Base-by-base conservation (phyloP, 2,113 vertebrate species). In the Dipodomys spectabilis region DNA sequence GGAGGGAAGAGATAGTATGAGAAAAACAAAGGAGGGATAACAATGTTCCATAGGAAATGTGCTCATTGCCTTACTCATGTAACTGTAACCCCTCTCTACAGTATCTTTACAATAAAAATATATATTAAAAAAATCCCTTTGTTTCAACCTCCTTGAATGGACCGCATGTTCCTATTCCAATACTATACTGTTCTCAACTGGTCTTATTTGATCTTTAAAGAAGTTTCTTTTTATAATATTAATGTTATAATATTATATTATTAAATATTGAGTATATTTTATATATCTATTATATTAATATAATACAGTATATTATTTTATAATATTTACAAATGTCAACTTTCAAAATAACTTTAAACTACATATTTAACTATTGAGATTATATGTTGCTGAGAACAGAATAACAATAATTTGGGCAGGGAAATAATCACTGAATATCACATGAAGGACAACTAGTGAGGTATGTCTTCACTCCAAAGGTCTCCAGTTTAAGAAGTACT, bases 131-230 rank as follows among this genome's bases (percentile, higher is more conserved):
- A 57, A 67, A 12, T 73, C 2, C 8, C 16, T 25, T 25, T 20
- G 7, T 18, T 25, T 39, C 45, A 22, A 30, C 0, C n/a, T 35
- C 62, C 19, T 35, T 11, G 1, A 32, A 15, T 53, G 6, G 15
- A 28, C 15, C 9, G 3, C 0, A 2, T 11, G 16, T 75, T 67
- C 3, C n/a, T 7, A 57, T 2, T 49, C 0, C 19, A 5, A 35
- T 23, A 23, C n/a, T 44, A 22, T 7, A 2, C 32, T 44, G 32
- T 15, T 18, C 60, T 11, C 28, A 82, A 4, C 49, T 82, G 32
- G 22, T 3, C 23, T 53, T 28, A 53, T 20, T 57, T 22, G 22
- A 62, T 25, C 19, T 28, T 72, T 22, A 81, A 25, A 44, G 7
- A 28, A 60, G 16, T 80, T 22, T 79, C 64, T 49, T 10, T n/a